Conservation (phyloP, 2,888 invertebrate genomes). For the Priocnemis perturbator region DNA sequence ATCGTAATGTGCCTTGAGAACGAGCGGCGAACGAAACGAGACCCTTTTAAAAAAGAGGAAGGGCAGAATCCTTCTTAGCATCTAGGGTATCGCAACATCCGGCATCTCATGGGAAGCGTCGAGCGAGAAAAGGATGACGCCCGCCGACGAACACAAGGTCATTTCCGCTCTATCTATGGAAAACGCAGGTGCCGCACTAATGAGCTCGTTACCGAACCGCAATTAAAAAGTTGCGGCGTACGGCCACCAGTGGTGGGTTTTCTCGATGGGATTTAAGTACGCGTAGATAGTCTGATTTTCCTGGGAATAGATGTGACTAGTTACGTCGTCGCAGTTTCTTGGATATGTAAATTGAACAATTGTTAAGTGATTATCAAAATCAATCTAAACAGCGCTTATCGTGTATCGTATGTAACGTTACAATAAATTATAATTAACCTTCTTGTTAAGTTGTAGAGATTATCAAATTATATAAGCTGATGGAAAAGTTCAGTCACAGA, state of each 20-base stretch:
- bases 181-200: slow-evolving; percentile 26
- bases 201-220: slow-evolving; percentile 37
- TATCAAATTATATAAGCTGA: too few relatives aligned
- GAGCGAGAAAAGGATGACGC: slow-evolving; percentile 14
- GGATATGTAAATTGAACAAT: too few relatives aligned
- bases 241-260: slow-evolving; percentile 3
- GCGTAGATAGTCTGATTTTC: neutral
- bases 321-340: too few relatives aligned
- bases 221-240: slow-evolving; percentile 41
- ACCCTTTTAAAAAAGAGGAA: slow-evolving; percentile 31
- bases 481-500: too few relatives aligned
- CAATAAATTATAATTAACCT: too few relatives aligned
- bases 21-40: too few relatives aligned
- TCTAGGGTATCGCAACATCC: slow-evolving; percentile 14
- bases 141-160: slow-evolving; percentile 31
- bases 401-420: too few relatives aligned
- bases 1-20: neutral
- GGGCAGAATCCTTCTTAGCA: too few relatives aligned
- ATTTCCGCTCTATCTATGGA: slow-evolving; percentile 32
- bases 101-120: slow-evolving; percentile 29
- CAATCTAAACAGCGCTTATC: too few relatives aligned
- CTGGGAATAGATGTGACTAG: too few relatives aligned
- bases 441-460: too few relatives aligned
- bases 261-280: slow-evolving; percentile 13
- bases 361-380: too few relatives aligned